Conservation (phyloP, 2,113 vertebrate species). For the Fulica atra region DNA sequence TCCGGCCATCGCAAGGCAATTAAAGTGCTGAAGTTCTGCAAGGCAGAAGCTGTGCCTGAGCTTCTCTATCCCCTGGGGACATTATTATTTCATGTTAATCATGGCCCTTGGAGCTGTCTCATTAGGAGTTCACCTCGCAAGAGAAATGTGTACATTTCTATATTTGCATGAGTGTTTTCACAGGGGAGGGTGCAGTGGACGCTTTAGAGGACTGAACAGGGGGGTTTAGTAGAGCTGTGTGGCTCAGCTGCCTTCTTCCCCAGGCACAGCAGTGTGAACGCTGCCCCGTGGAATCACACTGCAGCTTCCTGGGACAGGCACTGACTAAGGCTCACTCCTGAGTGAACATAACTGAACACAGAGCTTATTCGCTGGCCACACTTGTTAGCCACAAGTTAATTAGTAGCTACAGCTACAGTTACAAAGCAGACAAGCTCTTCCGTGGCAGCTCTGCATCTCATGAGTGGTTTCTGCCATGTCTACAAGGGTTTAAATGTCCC, state of each 20-base stretch:
- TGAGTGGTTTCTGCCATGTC: neutral
- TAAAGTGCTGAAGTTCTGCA: constrained; percentile 33
- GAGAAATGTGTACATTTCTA: constrained; percentile 35
- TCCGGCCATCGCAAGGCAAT: constrained; percentile 31
- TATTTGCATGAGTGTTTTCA: neutral
- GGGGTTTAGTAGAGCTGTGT: neutral
- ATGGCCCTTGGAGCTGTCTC: constrained; percentile 48
- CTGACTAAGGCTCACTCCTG: neutral
- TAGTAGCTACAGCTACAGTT: neutral
- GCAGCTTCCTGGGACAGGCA: neutral
- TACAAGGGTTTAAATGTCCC: neutral
- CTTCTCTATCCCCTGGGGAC: neutral
- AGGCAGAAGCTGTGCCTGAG: neutral
- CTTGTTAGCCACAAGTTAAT: neutral
- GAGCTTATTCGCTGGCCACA: neutral
- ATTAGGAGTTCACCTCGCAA: constrained; percentile 24
- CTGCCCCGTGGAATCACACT: neutral
- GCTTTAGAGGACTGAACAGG: constrained; percentile 11
- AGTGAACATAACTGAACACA: neutral
- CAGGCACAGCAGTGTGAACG: neutral
- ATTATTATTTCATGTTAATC: constrained; percentile 72
- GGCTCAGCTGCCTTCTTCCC: constrained; percentile 26
- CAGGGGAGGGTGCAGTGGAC: constrained; percentile 11
- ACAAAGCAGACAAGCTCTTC: neutral
- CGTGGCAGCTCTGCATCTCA: neutral